phyloP scores from a whole-genome alignment of 1,140 invertebrate species.

The Musca vetustissima region DNA sequence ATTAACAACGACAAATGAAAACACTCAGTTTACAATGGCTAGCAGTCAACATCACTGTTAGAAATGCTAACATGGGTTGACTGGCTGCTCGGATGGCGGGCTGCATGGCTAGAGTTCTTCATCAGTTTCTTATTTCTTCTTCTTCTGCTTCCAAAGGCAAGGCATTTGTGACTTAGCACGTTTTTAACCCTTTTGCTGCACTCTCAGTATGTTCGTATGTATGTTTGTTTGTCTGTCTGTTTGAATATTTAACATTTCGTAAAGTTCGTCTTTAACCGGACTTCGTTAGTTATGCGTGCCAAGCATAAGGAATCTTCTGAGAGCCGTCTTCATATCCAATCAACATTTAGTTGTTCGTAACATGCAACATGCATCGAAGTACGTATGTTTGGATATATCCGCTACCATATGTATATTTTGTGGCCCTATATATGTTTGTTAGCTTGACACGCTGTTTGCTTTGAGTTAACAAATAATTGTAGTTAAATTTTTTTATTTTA shows the following conservation, averaged over 20 bases:
- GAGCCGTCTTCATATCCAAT: neutral
- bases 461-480: neutral
- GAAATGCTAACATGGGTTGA: neutral
- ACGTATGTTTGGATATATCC: neutral
- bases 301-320: conserved; percentile 12
- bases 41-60: neutral
- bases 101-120: no score
- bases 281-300: conserved; percentile 10
- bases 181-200: conserved; percentile 13
- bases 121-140: no score
- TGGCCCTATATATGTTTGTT: neutral
- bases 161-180: neutral
- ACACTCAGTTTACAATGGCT: conserved; percentile 3
- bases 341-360: neutral
- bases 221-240: no score
- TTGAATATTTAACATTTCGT: no score
- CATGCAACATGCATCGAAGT: neutral
- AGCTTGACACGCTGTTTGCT: neutral
- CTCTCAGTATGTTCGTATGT: no score
- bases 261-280: neutral
- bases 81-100: neutral
- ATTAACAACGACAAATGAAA: conserved; percentile 21
- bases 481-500: neutral
- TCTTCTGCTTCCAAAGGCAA: no score
- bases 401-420: neutral